A percentile compares a stretch with the other conserved stretches of the same genome.
These are phyloP conservation scores for Berghia stephanieae DNA, from an alignment of 1,140 invertebrate species.

Conservation along the genomic window DNA sequence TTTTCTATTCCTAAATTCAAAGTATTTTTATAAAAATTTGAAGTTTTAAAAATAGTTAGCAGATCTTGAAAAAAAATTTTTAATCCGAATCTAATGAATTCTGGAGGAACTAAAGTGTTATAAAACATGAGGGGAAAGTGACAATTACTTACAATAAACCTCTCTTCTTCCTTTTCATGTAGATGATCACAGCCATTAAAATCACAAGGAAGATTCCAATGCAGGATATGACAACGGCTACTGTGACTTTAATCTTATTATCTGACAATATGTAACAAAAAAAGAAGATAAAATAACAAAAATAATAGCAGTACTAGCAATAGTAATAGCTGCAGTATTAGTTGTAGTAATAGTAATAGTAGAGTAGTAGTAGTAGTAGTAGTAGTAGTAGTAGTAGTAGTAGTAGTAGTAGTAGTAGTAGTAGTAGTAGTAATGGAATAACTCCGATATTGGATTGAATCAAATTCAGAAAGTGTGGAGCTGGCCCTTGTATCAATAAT, in stretches of 20 bases:
- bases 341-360: too few species aligned
- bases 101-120: neutral
- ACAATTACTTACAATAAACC: constrained; percentile 41
- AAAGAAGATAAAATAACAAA: too few species aligned
- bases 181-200: constrained; percentile 41
- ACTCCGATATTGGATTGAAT: too few species aligned
- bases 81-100: neutral
- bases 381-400: too few species aligned
- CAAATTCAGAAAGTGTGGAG: too few species aligned
- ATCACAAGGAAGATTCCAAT: constrained; percentile 45
- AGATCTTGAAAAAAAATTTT: neutral
- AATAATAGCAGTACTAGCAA: too few species aligned
- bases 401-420: too few species aligned
- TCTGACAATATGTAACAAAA: too few species aligned
- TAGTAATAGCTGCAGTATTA: too few species aligned
- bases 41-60: neutral
- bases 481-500: too few species aligned
- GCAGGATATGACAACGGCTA: constrained; percentile 47
- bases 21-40: neutral
- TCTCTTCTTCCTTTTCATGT: constrained; percentile 42
- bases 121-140: neutral
- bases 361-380: too few species aligned
- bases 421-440: too few species aligned
- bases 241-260: constrained; percentile 37
- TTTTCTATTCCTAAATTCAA: neutral